These are phyloP conservation scores for Meta bourneti DNA, from an alignment of 2,888 invertebrate species.

Conservation along the genomic window DNA sequence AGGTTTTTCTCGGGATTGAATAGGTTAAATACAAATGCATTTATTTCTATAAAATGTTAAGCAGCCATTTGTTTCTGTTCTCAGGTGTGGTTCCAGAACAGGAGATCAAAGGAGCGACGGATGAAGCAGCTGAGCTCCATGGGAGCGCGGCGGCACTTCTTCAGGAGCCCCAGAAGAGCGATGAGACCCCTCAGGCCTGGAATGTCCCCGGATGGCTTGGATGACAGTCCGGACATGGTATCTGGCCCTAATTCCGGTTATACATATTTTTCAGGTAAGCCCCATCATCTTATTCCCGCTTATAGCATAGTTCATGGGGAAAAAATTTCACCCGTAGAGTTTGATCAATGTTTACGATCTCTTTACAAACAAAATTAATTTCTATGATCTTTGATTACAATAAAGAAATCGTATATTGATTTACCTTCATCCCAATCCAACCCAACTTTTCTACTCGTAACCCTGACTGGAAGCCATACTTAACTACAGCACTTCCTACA, in stretches of 20 bases:
- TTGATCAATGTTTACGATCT: neutral
- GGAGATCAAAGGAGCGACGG: constrained; percentile 98
- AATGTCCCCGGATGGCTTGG: constrained; percentile 84
- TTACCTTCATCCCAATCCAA: no score
- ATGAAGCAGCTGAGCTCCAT: constrained; percentile 98
- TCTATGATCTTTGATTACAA: no score
- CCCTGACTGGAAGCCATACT: no score
- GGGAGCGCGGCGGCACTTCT: constrained; percentile 83
- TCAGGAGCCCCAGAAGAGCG: constrained; percentile 87
- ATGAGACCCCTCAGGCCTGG: constrained; percentile 90
- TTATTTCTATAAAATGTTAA: no score
- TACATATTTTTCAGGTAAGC: constrained; percentile 90
- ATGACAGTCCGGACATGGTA: constrained; percentile 89
- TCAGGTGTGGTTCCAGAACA: constrained; percentile 99
- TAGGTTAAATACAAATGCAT: no score
- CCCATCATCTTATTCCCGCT: neutral
- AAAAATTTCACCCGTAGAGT: no score
- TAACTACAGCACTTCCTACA: no score
- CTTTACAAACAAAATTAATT: neutral
- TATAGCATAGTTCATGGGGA: no score
- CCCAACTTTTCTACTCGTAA: no score
- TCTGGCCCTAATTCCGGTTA: constrained; percentile 87
- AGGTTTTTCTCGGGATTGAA: no score
- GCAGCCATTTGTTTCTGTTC: neutral
- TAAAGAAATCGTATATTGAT: no score